These are phyloP conservation scores for Caenorhabditis afra DNA, from an alignment of 2,888 invertebrate species.

Conservation along the genomic window DNA sequence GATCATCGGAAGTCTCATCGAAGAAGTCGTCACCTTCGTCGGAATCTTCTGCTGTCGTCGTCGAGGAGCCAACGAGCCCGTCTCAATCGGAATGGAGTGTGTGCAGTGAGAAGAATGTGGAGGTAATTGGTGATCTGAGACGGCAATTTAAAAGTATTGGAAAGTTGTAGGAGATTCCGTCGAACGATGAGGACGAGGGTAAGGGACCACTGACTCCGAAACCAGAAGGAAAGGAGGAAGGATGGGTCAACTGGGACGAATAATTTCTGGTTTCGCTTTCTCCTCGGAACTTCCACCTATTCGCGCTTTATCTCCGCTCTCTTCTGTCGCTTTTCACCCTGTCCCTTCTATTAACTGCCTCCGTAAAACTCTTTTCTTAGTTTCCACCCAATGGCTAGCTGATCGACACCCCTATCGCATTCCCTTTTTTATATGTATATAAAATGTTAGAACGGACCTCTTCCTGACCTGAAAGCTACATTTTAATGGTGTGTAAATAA, in stretches of 20 bases:
- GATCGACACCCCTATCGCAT: constrained; percentile 1
- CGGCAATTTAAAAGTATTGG: neutral
- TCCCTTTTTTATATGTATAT: constrained; percentile 44
- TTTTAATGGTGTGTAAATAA: constrained; percentile 45
- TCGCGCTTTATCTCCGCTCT: neutral
- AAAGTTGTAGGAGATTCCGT: constrained; percentile 54
- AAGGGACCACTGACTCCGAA: constrained; percentile 60
- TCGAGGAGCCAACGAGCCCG: constrained; percentile 69
- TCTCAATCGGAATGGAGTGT: constrained; percentile 71
- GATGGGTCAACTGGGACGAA: constrained; percentile 73
- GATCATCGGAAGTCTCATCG: constrained; percentile 26
- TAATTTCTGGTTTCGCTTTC: constrained; percentile 29
- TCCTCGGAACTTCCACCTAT: neutral
- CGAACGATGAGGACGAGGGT: constrained; percentile 57
- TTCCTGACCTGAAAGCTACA: constrained; percentile 1
- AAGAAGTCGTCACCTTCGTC: constrained; percentile 56
- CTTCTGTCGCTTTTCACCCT: constrained; percentile 16
- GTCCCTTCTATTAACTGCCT: constrained; percentile 31
- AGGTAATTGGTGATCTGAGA: constrained; percentile 37
- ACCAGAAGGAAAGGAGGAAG: constrained; percentile 62
- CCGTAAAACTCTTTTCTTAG: constrained; percentile 11
- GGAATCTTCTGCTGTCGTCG: constrained; percentile 55
- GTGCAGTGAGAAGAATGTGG: constrained; percentile 68
- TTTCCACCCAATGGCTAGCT: constrained; percentile 1
- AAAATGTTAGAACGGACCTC: constrained; percentile 24